A percentile compares a stretch with the other conserved stretches of the same genome.
Evolutionary conservation across 2,888 invertebrate genomes (phyloP).

Genomic region (Ormyrus pomaceus): DNA sequence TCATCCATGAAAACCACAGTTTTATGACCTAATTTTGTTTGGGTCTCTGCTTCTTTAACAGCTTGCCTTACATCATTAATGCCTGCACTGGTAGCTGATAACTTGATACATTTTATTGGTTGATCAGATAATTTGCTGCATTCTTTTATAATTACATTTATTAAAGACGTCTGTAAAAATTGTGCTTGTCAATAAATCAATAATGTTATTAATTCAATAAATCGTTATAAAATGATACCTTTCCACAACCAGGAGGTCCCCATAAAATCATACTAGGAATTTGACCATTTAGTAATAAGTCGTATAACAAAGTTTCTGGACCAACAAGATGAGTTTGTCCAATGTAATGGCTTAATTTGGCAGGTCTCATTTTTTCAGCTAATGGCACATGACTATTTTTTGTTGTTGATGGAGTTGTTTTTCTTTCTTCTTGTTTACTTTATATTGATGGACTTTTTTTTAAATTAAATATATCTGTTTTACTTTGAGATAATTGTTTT

Average conservation of each 20-base stretch:
- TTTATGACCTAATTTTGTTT: constrained; percentile 81
- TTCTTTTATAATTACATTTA: constrained; percentile 84
- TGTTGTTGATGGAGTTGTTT: background rate
- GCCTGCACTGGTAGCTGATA: constrained; percentile 87
- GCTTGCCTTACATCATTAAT: constrained; percentile 87
- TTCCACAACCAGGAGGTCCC: constrained; percentile 93
- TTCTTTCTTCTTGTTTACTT: background rate
- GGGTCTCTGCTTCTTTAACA: constrained; percentile 84
- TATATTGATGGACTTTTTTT: background rate
- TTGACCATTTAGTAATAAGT: constrained; percentile 81
- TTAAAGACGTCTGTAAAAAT: constrained; percentile 82
- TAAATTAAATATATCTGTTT: background rate
- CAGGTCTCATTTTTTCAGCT: constrained; percentile 85
- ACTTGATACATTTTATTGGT: constrained; percentile 82
- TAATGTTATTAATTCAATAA: background rate
- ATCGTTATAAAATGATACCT: constrained; percentile 76
- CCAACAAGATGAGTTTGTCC: constrained; percentile 86
- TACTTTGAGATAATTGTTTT: background rate
- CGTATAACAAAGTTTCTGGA: constrained; percentile 80
- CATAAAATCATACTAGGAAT: constrained; percentile 90
- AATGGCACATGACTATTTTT: constrained; percentile 42
- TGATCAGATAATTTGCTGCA: constrained; percentile 78
- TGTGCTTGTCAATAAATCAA: background rate
- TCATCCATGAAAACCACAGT: constrained; percentile 92
- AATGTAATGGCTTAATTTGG: constrained; percentile 80